Evolutionary conservation across 2,888 invertebrate species (phyloP).

Genomic region (Chironomus tentans): DNA sequence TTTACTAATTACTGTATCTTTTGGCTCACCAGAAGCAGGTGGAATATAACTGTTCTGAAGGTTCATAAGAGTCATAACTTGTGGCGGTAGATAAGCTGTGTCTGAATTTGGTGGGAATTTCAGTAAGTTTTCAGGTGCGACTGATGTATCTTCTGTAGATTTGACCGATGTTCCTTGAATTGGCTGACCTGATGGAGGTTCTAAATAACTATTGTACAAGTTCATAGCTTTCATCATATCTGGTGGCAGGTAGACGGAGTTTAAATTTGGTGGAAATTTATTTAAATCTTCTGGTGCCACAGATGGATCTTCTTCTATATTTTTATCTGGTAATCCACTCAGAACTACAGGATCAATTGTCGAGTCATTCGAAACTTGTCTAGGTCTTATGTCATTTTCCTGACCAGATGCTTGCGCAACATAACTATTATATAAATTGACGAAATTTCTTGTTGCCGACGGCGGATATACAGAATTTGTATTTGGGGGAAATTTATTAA

Average conservation of each 20-base stretch:
- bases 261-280: conserved; percentile 19
- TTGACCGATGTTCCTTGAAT: conserved; percentile 31
- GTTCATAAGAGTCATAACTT: not conserved
- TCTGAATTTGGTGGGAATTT: conserved; percentile 33
- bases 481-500: conserved; percentile 10
- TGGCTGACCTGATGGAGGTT: conserved; percentile 31
- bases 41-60: conserved; percentile 4
- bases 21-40: conserved; percentile 13
- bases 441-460: conserved; percentile 33
- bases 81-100: conserved; percentile 31
- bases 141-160: not conserved
- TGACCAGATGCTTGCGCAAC: not conserved
- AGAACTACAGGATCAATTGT: no score
- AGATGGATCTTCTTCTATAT: not conserved
- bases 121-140: no score
- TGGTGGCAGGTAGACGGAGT: conserved; percentile 35
- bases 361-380: no score
- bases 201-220: conserved; percentile 32
- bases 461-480: conserved; percentile 35
- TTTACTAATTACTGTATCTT: conserved; percentile 29
- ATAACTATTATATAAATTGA: conserved; percentile 33
- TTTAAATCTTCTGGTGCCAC: conserved; percentile 7
- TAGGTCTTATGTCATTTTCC: not conserved
- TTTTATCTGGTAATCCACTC: not conserved
- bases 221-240: conserved; percentile 30